Evolutionary conservation across 2,888 invertebrate genomes (phyloP).

Genomic region (Thymelicus lineola): DNA sequence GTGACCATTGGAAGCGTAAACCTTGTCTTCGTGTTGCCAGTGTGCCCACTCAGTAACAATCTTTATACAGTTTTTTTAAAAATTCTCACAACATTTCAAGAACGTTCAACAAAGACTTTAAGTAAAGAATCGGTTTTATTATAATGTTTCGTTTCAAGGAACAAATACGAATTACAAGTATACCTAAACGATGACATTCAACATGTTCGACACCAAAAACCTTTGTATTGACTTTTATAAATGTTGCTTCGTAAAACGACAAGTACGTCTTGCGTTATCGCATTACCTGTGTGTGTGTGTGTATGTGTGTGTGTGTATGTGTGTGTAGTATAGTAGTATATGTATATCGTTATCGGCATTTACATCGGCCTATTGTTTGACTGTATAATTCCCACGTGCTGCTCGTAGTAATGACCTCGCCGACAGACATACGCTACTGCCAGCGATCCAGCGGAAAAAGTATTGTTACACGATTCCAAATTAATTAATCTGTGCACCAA

Average conservation of each 20-base stretch:
- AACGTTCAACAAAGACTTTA: no score
- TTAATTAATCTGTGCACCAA: slow-evolving; percentile 16
- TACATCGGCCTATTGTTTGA: slow-evolving; percentile 59
- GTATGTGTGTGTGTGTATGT: slow-evolving; percentile 6
- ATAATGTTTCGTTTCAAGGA: not conserved
- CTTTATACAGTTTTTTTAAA: no score
- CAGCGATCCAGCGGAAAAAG: slow-evolving; percentile 34
- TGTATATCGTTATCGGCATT: slow-evolving; percentile 39
- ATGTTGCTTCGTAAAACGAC: slow-evolving; percentile 5
- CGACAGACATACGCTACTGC: slow-evolving; percentile 41
- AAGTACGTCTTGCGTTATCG: slow-evolving; percentile 2
- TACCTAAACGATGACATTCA: not conserved
- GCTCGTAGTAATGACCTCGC: slow-evolving; percentile 67
- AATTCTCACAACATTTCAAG: no score
- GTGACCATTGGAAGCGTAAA: no score
- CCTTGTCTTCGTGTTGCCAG: no score
- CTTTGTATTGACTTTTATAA: slow-evolving; percentile 2
- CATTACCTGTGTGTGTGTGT: not conserved
- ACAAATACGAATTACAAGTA: not conserved
- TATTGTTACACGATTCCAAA: slow-evolving; percentile 30
- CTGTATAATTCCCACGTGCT: slow-evolving; percentile 66
- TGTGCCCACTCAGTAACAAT: no score
- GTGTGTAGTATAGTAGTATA: not conserved
- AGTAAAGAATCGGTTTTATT: no score
- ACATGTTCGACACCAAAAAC: not conserved